These are phyloP conservation scores for Semicossyphus pulcher DNA, from an alignment of 2,113 vertebrate species.

Conservation along the genomic window DNA sequence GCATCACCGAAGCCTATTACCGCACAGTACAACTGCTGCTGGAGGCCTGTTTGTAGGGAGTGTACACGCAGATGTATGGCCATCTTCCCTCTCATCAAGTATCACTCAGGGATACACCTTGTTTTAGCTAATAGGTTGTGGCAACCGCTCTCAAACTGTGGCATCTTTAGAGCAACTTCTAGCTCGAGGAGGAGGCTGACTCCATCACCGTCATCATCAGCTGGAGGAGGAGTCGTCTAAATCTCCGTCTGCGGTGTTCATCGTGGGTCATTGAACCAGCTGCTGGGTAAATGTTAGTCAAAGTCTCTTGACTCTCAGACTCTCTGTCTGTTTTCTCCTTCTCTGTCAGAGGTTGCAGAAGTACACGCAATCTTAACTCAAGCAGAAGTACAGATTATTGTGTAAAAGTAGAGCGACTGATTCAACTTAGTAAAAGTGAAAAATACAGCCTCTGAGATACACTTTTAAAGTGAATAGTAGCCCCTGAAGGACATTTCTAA, in stretches of 20 bases:
- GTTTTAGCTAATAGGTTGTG: slow-evolving; percentile 66
- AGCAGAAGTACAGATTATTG: neutral
- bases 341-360: neutral
- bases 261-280: slow-evolving; percentile 42
- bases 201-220: slow-evolving; percentile 42
- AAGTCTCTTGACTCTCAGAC: slow-evolving; percentile 25
- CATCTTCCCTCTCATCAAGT: slow-evolving; percentile 70
- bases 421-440: neutral
- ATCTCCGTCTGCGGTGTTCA: slow-evolving; percentile 32
- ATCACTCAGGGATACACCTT: slow-evolving; percentile 70
- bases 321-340: neutral
- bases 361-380: neutral
- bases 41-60: slow-evolving; percentile 67
- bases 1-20: slow-evolving; percentile 67
- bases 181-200: slow-evolving; percentile 27
- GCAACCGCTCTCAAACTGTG: slow-evolving; percentile 48
- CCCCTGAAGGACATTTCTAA: too few species aligned
- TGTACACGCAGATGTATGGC: slow-evolving; percentile 66
- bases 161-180: slow-evolving; percentile 44
- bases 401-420: neutral
- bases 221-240: slow-evolving; percentile 24
- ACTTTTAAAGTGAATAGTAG: too few species aligned
- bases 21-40: slow-evolving; percentile 61
- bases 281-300: slow-evolving; percentile 50
- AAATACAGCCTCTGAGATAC: too few species aligned